Evolutionary conservation across 1,140 invertebrate species (phyloP), one percentile per base, ranked within the genome.

Genomic region (Drosophila setifemur): DNA sequence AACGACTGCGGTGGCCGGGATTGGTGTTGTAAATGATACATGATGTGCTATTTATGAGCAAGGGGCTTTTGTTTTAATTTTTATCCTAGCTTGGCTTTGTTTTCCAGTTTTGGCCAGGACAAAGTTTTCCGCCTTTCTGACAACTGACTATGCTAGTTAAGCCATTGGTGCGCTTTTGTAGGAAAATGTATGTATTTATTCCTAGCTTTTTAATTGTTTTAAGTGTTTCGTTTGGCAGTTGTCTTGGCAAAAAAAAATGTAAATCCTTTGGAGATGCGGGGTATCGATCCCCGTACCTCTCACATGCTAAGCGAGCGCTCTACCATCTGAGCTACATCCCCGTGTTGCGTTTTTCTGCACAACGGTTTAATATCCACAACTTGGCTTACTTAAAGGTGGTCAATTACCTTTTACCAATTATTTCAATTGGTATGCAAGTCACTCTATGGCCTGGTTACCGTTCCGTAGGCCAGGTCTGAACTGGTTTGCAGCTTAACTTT

Each of bases 291-390:
- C 93, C 92, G 94, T 95, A 95, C 94, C 94, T 95, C 94, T 95
- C 94, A 93, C 94, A 95, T 95, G 94, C 94, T 95, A 95, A 95
- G 94, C 94, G 93, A 95, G 94, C 94, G 94, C 94, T 95, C 94
- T 95, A 95, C 94, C 94, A 95, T 94, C 93, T 71, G 69, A 85
- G 79, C 74, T 85, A 85, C 79, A 85, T 83, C 78, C 78, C 79
- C 78, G 7, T 48, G 26, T 55, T 39, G 16, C 2, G 3, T 7
- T 21, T 12, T 14, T 4, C 4, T 21, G 23, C 8, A 55, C 29
- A 76, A 33, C 25, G 37, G 31, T 33, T 19, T 18, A 39, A 54
- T 73, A 68, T 61, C 12, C 18, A 33, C 12, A 16, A 3, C 44
- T 55, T 8, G 14, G 11, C 11, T 25, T 18, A 39, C 55, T 26